phyloP scores from a whole-genome alignment of 2,888 invertebrate species.

The Apamea monoglypha region DNA sequence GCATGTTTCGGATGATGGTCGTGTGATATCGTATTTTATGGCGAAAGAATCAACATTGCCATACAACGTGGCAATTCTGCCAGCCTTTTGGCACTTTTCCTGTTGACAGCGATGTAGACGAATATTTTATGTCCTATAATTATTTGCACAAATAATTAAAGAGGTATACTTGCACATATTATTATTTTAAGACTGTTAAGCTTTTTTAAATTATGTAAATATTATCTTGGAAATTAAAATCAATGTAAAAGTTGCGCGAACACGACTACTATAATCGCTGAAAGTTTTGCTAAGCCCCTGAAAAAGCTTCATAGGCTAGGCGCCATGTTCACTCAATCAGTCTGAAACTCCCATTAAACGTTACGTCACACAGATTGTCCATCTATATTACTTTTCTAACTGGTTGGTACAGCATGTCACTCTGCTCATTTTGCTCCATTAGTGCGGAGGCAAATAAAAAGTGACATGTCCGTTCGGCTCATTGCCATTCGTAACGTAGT shows the following conservation, averaged over 20 bases:
- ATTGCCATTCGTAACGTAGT: constrained; percentile 62
- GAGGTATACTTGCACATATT: neutral
- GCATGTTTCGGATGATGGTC: neutral
- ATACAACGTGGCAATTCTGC: neutral
- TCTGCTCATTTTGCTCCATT: constrained; percentile 68
- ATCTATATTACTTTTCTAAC: constrained; percentile 43
- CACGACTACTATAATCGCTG: neutral
- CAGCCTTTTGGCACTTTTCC: neutral
- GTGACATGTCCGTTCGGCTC: constrained; percentile 72
- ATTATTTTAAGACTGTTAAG: neutral
- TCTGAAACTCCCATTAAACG: constrained; percentile 18
- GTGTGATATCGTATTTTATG: neutral
- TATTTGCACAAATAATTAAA: neutral
- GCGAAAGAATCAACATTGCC: neutral
- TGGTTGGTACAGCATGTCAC: constrained; percentile 40
- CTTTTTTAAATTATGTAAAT: neutral
- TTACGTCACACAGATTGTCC: constrained; percentile 28
- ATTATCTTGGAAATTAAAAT: neutral
- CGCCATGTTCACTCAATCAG: constrained; percentile 43
- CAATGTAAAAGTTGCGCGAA: neutral
- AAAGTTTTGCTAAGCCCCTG: neutral
- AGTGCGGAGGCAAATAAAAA: constrained; percentile 72
- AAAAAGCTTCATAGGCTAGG: constrained; percentile 23
- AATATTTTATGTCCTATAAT: neutral
- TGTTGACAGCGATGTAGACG: neutral